Evolutionary conservation across 2,888 invertebrate genomes (phyloP), one percentile per base, ranked within the genome.

Genomic region (Arctia plantaginis): DNA sequence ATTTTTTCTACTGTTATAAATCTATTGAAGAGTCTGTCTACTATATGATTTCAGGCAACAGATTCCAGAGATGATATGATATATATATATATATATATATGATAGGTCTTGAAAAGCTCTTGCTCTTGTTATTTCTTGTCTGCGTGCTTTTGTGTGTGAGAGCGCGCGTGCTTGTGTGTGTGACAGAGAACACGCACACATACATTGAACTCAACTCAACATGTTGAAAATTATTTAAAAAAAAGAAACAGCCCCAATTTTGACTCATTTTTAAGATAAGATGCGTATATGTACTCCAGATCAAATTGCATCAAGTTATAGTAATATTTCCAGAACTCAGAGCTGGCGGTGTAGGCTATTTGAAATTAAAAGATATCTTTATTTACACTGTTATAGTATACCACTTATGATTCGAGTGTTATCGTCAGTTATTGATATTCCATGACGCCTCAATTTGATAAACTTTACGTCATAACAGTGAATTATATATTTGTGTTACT

Each of bases 401-500:
- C 3, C 55, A 55, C 27, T 59, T 30, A 15, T 6, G 13, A 59
- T n/a, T 27, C 15, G 30, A 30, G 30, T 62, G 30, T 27, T 62
- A 62, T 62, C 30, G 59, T 59, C 59, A 59, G 59, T 62, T 62
- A 30, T 62, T 62, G 62, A 62, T 30, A 62, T 27, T 62, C 18
- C 30, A 18, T 62, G 62, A 30, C 59, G 27, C 59, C 27, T 27
- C 15, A n/a, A 59, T 62, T 30, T 15, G 27, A 62, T 62, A 62
- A 15, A 30, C 18, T 51, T 51, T 27, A 59, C 59, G 59, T 59
- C 59, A 59, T 59, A 59, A 59, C 27, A 69, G 39, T n/a, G 55
- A 33, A 33, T n/a, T 51, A 30, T 12, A 39, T 55, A 23, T 55
- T n/a, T 55, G 27, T 27, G 55, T n/a, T 55, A n/a, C n/a, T 55